A percentile compares a stretch with the other conserved stretches of the same genome.
Conservation (phyloP, 2,113 vertebrate genomes). For the Thalassoma bifasciatum region DNA sequence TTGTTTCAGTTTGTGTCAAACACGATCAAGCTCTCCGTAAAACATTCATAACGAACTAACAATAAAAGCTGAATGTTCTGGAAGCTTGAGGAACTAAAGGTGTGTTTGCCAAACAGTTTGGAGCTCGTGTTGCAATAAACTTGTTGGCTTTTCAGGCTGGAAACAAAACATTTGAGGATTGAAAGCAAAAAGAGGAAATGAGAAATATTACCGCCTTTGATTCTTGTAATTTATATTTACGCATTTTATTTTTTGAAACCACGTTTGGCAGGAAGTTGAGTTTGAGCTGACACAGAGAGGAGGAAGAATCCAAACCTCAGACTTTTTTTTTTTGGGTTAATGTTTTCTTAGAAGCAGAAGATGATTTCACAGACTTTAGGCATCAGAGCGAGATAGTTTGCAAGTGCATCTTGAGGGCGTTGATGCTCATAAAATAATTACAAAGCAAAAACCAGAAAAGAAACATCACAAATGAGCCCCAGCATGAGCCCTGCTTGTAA, state of each 20-base stretch:
- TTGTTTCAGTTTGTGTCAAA: neutral
- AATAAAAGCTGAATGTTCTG: neutral
- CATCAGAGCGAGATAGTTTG: too few relatives aligned
- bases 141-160: slow-evolving; percentile 8
- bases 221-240: slow-evolving; percentile 24
- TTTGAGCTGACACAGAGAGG: slow-evolving; percentile 11
- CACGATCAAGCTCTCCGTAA: neutral
- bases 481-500: neutral
- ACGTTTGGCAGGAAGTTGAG: slow-evolving; percentile 6
- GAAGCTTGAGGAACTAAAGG: neutral
- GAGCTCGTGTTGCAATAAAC: neutral
- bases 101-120: neutral
- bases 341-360: slow-evolving; percentile 26
- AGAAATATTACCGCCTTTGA: slow-evolving; percentile 33
- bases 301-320: slow-evolving; percentile 27
- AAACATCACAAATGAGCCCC: neutral
- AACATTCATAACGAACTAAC: neutral
- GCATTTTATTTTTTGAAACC: slow-evolving; percentile 28
- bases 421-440: neutral
- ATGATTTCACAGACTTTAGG: too few relatives aligned
- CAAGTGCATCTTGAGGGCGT: neutral
- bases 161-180: slow-evolving; percentile 4
- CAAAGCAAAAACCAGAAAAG: neutral
- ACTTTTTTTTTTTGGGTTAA: slow-evolving; percentile 2
- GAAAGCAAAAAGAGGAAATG: slow-evolving; percentile 3